These are phyloP conservation scores for Eutrigla gurnardus DNA, from an alignment of 2,797 vertebrate genomes.

Conservation along the genomic window DNA sequence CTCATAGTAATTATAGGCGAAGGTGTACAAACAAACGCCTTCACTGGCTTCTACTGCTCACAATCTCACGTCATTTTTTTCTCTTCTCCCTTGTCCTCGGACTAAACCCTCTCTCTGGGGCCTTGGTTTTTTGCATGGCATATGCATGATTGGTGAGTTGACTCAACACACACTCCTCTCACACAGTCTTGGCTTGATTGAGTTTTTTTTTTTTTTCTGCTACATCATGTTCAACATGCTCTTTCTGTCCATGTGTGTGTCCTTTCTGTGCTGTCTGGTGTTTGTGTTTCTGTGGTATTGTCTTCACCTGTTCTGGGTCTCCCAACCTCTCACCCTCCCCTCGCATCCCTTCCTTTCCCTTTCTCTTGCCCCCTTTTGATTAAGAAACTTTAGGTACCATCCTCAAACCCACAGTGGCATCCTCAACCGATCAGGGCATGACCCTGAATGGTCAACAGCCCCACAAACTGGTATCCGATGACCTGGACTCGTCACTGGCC, in stretches of 20 bases:
- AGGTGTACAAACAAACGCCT: constrained; percentile 12
- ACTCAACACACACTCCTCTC: constrained; percentile 55
- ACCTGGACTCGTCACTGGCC: constrained; percentile 96
- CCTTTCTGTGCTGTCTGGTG: constrained; percentile 8
- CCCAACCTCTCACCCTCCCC: constrained; percentile 34
- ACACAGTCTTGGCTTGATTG: constrained; percentile 37
- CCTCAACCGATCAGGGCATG: constrained; percentile 90
- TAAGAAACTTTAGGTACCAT: constrained; percentile 94
- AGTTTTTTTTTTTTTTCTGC: constrained; percentile 37
- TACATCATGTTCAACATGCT: constrained; percentile 55
- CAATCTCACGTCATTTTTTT: constrained; percentile 46
- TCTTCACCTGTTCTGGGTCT: constrained; percentile 46
- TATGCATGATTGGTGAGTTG: constrained; percentile 87
- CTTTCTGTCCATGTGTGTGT: constrained; percentile 46
- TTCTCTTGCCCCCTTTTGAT: constrained; percentile 71
- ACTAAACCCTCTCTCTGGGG: constrained; percentile 64
- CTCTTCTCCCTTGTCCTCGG: constrained; percentile 60
- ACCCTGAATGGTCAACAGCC: constrained; percentile 85
- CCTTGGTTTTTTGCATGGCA: constrained; percentile 84
- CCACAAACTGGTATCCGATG: constrained; percentile 93
- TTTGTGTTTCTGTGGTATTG: constrained; percentile 36
- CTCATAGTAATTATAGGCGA: constrained; percentile 2
- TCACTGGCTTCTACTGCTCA: constrained; percentile 52
- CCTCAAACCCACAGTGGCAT: constrained; percentile 94
- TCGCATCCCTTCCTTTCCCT: constrained; percentile 26